Base-by-base conservation (phyloP, 2,113 vertebrate genomes). In the Rhegmatorhina hoffmannsi region DNA sequence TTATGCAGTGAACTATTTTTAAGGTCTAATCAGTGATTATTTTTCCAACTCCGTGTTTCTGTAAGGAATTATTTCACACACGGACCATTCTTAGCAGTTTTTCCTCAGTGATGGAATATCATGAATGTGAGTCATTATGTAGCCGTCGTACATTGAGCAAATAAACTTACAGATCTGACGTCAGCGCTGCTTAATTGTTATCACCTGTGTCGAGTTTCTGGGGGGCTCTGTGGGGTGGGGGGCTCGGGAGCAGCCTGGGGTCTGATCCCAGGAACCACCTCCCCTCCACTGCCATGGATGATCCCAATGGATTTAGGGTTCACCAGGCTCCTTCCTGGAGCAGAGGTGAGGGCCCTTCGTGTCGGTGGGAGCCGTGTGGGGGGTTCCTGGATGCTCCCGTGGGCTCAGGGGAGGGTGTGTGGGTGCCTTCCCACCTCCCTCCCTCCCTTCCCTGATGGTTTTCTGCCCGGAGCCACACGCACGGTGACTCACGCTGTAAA, bases 51-150 rank as follows among this genome's bases (percentile, higher is more conserved):
- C 98, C 97, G 97, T 98, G 98, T 98, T 98, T 97, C 97, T 97
- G 97, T 98, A 98, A 97, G 98, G 98, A 97, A 98, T 98, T 97
- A 94, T 98, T 98, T 99, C 98, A 98, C 98, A 98, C 98, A 99
- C 98, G 99, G 99, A 99, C 99, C 99, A 99, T 98, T 98, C 99
- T 98, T 99, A 98, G 98, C 99, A 98, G 99, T 99, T 98, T 95
- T 98, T 99, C 98, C 98, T 98, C 98, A 98, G 98, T 98, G 98
- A 98, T 98, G 98, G 98, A 99, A 99, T 99, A 99, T 99, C 98
- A 99, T 99, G 99, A 99, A 99, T 99, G 99, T 99, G 99, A 99
- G 99, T 99, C 98, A 99, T 98, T 98, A 98, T 99, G 99, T 99
- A 99, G 99, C 99, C 98, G 98, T 99, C 98, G 98, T 99, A 99